A percentile compares a stretch with the other conserved stretches of the same genome.
Conservation (phyloP, 2,797 vertebrate genomes). For the Prunella strophiata region DNA sequence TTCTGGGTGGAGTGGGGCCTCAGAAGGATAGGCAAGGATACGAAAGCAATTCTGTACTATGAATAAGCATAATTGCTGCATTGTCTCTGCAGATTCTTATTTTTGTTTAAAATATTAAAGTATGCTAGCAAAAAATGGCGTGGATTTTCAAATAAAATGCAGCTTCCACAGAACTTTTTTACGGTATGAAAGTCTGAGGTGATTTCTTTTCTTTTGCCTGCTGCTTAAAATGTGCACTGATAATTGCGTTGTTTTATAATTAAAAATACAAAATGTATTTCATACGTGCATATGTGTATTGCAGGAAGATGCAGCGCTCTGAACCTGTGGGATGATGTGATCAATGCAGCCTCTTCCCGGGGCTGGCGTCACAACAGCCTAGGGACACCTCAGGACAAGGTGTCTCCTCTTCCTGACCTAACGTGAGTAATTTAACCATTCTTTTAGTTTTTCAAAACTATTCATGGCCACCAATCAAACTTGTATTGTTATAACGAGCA, state of each 20-base stretch:
- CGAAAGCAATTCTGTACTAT: slow-evolving; percentile 98
- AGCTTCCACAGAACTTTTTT: slow-evolving; percentile 89
- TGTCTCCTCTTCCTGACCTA: neutral
- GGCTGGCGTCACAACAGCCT: rapidly evolving
- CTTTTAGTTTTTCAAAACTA: no score
- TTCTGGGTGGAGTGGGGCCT: slow-evolving; percentile 78
- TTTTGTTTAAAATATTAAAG: slow-evolving; percentile 98
- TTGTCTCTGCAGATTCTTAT: slow-evolving; percentile 96
- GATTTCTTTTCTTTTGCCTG: slow-evolving; percentile 59
- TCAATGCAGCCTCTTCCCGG: rapidly evolving
- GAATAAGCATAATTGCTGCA: slow-evolving; percentile 94
- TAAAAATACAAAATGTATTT: slow-evolving; percentile 66
- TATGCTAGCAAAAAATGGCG: slow-evolving; percentile 96
- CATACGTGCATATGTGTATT: neutral
- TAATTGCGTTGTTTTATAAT: slow-evolving; percentile 65
- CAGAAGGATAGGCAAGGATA: slow-evolving; percentile 84
- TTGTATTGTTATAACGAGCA: no score
- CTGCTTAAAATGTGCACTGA: slow-evolving; percentile 61
- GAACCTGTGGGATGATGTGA: rapidly evolving
- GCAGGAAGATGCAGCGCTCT: neutral
- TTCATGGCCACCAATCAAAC: no score
- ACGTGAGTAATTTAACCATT: no score
- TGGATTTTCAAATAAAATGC: slow-evolving; percentile 99
- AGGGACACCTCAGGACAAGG: neutral
- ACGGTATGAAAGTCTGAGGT: slow-evolving; percentile 75